A percentile compares a stretch with the other conserved stretches of the same genome.
phyloP scores from a whole-genome alignment of 2,113 vertebrate genomes.

The Neodon shergylaensis region DNA sequence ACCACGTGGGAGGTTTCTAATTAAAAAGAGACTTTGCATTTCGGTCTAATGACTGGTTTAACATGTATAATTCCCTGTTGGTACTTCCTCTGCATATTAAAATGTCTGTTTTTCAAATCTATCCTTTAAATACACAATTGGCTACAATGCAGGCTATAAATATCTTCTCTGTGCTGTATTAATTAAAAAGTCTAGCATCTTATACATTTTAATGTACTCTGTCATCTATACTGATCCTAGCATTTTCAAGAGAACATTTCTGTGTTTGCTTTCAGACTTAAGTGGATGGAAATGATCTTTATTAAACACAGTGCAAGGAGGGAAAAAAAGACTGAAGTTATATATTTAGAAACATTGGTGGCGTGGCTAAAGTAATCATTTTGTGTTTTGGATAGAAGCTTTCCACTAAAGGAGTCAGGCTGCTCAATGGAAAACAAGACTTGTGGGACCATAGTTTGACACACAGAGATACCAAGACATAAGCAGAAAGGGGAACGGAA shows the following conservation, averaged over 20 bases:
- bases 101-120: constrained; percentile 77
- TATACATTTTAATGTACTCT: constrained; percentile 79
- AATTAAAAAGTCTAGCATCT: constrained; percentile 79
- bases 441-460: background rate
- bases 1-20: constrained; percentile 78
- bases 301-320: constrained; percentile 61
- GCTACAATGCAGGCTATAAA: constrained; percentile 79
- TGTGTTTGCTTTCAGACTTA: constrained; percentile 79
- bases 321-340: constrained; percentile 43
- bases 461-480: background rate
- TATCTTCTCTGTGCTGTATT: constrained; percentile 78
- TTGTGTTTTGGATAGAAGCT: constrained; percentile 45
- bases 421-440: background rate
- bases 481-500: background rate
- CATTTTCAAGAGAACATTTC: constrained; percentile 76
- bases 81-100: constrained; percentile 80
- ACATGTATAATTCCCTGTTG: constrained; percentile 80
- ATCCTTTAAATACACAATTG: constrained; percentile 81
- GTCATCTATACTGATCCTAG: constrained; percentile 69
- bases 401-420: constrained; percentile 11
- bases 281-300: constrained; percentile 76
- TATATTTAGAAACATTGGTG: constrained; percentile 67
- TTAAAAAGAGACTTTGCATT: constrained; percentile 80
- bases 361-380: constrained; percentile 45
- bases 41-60: constrained; percentile 79